A percentile compares a stretch with the other conserved stretches of the same genome.
Conservation (phyloP, 2,797 vertebrate species). For the Pangasius krempfi region DNA sequence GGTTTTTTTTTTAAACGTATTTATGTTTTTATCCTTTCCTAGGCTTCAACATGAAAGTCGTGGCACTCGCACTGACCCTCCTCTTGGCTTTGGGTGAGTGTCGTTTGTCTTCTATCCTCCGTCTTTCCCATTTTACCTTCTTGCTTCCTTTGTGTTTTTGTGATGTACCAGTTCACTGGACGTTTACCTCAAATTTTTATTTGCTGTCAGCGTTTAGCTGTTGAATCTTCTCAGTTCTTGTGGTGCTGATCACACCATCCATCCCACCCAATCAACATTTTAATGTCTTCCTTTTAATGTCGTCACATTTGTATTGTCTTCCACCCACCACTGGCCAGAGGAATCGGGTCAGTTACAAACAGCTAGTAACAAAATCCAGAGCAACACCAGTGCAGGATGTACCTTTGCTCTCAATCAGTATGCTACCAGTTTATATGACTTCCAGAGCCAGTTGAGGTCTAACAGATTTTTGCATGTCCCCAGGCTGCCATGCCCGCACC, state of each 20-base stretch:
- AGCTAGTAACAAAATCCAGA: neutral
- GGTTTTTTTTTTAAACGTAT: neutral
- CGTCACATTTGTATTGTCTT: neutral
- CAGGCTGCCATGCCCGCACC: constrained; percentile 74
- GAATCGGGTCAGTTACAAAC: neutral
- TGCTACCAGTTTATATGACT: neutral
- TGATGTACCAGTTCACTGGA: neutral
- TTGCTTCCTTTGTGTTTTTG: neutral
- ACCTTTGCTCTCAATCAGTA: neutral
- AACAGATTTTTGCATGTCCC: neutral
- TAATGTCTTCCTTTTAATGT: neutral
- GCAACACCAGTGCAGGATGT: neutral
- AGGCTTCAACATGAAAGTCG: constrained; percentile 74
- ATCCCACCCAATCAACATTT: neutral
- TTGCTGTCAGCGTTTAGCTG: neutral
- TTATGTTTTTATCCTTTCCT: constrained; percentile 12
- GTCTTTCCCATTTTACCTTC: neutral
- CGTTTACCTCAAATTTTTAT: neutral
- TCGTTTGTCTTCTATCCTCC: neutral
- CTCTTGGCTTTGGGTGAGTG: constrained; percentile 80
- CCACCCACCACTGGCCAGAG: neutral
- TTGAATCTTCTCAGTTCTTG: neutral
- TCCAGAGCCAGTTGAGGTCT: neutral
- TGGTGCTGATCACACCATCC: neutral
- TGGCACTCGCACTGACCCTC: constrained; percentile 73